phyloP scores from a whole-genome alignment of 23 tunicate genomes.

The Halocynthia roretzi region DNA sequence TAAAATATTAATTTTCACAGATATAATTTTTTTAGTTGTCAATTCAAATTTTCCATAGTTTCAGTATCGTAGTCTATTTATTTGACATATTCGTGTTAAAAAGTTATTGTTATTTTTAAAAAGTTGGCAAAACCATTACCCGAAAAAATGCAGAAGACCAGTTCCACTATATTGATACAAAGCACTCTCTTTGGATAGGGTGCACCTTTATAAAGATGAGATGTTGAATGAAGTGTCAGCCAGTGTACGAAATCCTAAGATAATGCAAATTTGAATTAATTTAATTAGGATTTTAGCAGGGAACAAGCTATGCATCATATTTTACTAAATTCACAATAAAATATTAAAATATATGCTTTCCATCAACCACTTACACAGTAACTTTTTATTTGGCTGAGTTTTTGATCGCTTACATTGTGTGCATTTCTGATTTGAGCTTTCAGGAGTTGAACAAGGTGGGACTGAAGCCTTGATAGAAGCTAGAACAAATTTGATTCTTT shows the following conservation, averaged over 20 bases:
- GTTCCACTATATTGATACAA: slow-evolving; percentile 17
- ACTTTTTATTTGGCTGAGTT: no score
- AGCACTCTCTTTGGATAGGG: slow-evolving; percentile 34
- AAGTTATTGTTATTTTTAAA: neutral
- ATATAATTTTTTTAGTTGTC: no score
- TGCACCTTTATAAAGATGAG: slow-evolving; percentile 26
- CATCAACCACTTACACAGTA: no score
- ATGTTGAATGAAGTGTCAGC: slow-evolving; percentile 20
- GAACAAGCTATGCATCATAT: no score
- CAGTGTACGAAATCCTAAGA: slow-evolving; percentile 40
- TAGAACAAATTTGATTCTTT: neutral
- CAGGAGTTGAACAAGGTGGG: neutral
- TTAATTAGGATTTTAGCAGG: no score
- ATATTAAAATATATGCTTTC: no score
- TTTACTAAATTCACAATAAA: no score
- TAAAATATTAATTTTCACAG: no score
- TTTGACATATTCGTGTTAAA: no score
- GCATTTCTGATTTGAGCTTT: neutral
- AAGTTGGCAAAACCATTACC: slow-evolving; percentile 3
- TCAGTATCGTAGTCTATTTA: no score
- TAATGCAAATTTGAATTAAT: neutral
- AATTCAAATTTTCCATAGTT: no score
- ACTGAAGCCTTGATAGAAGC: slow-evolving; percentile 15
- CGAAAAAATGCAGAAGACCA: neutral
- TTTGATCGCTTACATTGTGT: no score